Percentiles rank a stretch among this genome's conserved stretches.
These are phyloP conservation scores for Galerucella calmariensis DNA, from an alignment of 2,888 invertebrate species.

Conservation along the genomic window DNA sequence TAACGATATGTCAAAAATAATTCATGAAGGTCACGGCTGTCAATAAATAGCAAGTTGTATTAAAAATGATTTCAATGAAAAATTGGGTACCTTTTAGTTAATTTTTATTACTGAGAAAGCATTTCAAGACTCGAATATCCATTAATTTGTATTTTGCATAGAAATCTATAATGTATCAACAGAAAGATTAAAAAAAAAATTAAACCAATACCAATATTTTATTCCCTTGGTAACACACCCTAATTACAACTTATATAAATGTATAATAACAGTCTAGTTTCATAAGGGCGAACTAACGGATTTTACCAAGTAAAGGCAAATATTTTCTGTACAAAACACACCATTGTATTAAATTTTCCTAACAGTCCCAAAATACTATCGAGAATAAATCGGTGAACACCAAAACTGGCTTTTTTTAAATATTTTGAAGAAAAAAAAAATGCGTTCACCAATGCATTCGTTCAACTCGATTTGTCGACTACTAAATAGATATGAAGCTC, in stretches of 20 bases:
- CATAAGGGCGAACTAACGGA: background rate
- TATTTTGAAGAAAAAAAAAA: background rate
- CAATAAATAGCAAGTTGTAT: too few species aligned
- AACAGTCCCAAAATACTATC: constrained; percentile 14
- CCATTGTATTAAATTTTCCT: constrained; percentile 22
- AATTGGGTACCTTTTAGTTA: too few species aligned
- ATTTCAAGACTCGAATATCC: too few species aligned
- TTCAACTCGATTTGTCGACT: constrained; percentile 5
- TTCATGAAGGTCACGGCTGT: too few species aligned
- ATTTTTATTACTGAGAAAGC: too few species aligned
- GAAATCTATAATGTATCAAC: constrained; percentile 14
- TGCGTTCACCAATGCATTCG: constrained; percentile 12
- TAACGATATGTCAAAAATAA: too few species aligned
- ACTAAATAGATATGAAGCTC: constrained; percentile 9
- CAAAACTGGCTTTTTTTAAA: background rate
- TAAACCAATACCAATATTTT: background rate
- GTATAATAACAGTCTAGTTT: constrained; percentile 17
- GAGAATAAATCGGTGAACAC: constrained; percentile 15
- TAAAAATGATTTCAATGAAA: too few species aligned
- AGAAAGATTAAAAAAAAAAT: constrained; percentile 2
- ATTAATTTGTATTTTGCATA: constrained; percentile 18
- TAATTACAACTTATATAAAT: constrained; percentile 11
- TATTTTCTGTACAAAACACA: constrained; percentile 27
- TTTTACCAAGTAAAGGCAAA: constrained; percentile 7
- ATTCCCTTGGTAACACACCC: constrained; percentile 6